These are phyloP conservation scores for Zosterops lateralis DNA, from an alignment of 2,113 vertebrate species.

Conservation along the genomic window DNA sequence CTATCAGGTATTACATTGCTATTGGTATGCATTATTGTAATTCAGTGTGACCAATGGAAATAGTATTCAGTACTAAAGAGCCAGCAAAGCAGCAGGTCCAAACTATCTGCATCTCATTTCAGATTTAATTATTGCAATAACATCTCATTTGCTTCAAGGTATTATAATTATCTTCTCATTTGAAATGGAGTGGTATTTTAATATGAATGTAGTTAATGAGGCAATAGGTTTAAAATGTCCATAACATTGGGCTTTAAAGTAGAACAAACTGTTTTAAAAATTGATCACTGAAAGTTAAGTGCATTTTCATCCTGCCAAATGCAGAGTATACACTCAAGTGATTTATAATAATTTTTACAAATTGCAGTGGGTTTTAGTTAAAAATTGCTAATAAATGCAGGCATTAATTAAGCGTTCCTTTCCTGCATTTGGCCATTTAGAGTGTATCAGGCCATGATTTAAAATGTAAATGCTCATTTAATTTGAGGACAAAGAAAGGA, in stretches of 20 bases:
- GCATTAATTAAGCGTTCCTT: constrained; percentile 42
- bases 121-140: constrained; percentile 77
- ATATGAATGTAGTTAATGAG: constrained; percentile 75
- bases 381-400: constrained; percentile 47
- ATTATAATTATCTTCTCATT: constrained; percentile 76
- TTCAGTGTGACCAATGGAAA: constrained; percentile 63
- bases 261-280: constrained; percentile 69
- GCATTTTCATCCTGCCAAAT: constrained; percentile 42
- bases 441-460: constrained; percentile 25
- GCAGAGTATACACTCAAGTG: constrained; percentile 14
- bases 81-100: constrained; percentile 57
- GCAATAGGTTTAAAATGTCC: constrained; percentile 71
- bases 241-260: constrained; percentile 60
- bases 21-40: constrained; percentile 57
- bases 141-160: constrained; percentile 76
- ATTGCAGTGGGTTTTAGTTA: constrained; percentile 33
- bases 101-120: constrained; percentile 72
- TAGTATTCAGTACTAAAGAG: constrained; percentile 48
- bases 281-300: constrained; percentile 39
- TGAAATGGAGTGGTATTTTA: constrained; percentile 73
- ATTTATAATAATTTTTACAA: constrained; percentile 49
- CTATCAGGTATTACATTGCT: constrained; percentile 19
- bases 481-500: constrained; percentile 43
- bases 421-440: constrained; percentile 30
- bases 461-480: constrained; percentile 54